Evolutionary conservation across 2,113 vertebrate genomes (phyloP).

Genomic region (Telmatochromis brichardi): DNA sequence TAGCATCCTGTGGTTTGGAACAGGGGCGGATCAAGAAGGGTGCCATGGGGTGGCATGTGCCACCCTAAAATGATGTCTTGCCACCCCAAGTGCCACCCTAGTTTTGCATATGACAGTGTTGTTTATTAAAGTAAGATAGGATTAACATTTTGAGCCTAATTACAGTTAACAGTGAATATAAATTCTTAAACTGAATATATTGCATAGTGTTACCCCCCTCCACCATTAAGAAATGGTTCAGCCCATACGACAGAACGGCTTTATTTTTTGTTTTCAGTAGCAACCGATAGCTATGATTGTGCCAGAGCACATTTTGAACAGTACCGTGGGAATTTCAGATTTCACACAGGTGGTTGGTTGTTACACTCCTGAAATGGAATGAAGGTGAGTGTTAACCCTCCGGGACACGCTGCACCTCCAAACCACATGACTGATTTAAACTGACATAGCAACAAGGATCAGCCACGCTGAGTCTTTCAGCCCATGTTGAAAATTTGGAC

Average conservation of each 20-base stretch:
- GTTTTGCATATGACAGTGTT: not conserved
- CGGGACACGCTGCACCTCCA: not conserved
- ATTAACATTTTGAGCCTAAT: not conserved
- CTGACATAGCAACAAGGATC: not conserved
- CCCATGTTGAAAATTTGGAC: not conserved
- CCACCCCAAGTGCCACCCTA: not conserved
- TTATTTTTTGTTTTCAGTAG: not conserved
- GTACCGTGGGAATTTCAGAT: not conserved
- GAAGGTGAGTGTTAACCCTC: not conserved
- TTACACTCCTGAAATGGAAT: not conserved
- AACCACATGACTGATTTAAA: not conserved
- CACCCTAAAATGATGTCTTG: not conserved
- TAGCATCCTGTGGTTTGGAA: not conserved
- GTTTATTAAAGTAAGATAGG: not conserved
- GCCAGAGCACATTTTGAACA: not conserved
- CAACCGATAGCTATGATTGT: not conserved
- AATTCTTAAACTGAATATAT: not conserved
- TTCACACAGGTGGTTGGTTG: not conserved
- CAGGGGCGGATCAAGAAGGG: not conserved
- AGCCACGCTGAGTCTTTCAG: not conserved
- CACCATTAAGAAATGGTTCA: not conserved
- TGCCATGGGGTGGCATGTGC: not conserved
- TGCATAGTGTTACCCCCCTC: not conserved
- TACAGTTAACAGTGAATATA: not conserved
- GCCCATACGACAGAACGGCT: accelerated